These are phyloP conservation scores for Diplodus puntazzo DNA, from an alignment of 2,797 vertebrate species.

Conservation along the genomic window DNA sequence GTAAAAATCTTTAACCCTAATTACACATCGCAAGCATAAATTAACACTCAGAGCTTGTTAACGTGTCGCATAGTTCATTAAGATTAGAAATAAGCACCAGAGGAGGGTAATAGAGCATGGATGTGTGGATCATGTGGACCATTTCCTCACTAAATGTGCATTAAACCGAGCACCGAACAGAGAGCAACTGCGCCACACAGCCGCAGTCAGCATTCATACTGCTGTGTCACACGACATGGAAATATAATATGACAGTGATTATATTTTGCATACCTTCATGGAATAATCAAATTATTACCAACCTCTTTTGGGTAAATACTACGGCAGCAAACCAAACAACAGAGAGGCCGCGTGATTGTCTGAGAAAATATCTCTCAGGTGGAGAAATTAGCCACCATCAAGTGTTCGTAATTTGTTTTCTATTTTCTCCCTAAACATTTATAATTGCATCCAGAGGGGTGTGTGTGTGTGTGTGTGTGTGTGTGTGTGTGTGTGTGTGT, in stretches of 20 bases:
- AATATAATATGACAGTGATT: slow-evolving; percentile 79
- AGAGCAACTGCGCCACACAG: not conserved
- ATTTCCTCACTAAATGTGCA: not conserved
- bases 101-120: not conserved
- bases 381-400: slow-evolving; percentile 74
- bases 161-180: not conserved
- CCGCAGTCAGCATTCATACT: slow-evolving; percentile 1
- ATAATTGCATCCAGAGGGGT: slow-evolving; percentile 75
- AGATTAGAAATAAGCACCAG: slow-evolving; percentile 27
- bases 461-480: slow-evolving; percentile 14
- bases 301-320: slow-evolving; percentile 53
- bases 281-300: slow-evolving; percentile 65
- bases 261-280: slow-evolving; percentile 68
- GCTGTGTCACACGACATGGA: slow-evolving; percentile 50
- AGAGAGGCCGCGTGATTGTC: slow-evolving; percentile 42
- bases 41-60: slow-evolving; percentile 40
- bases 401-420: slow-evolving; percentile 74
- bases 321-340: slow-evolving; percentile 67
- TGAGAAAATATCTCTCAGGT: slow-evolving; percentile 73
- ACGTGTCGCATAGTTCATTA: slow-evolving; percentile 32
- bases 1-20: slow-evolving; percentile 62
- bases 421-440: slow-evolving; percentile 81
- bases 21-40: slow-evolving; percentile 49
- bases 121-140: not conserved
- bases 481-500: slow-evolving; percentile 21